These are phyloP conservation scores for Hypena proboscidalis DNA, from an alignment of 2,888 invertebrate genomes.

Conservation along the genomic window DNA sequence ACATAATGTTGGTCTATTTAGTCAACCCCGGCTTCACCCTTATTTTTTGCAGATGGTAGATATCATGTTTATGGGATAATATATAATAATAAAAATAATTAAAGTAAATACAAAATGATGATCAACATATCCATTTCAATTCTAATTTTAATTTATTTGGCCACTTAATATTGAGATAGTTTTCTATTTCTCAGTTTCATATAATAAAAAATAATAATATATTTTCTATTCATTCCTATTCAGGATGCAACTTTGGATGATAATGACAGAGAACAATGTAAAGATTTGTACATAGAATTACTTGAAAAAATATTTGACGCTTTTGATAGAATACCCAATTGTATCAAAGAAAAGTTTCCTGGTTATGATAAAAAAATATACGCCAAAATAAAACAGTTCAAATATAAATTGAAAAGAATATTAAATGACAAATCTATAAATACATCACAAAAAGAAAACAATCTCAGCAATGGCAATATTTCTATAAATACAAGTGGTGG, in stretches of 20 bases:
- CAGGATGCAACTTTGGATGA: constrained; percentile 45
- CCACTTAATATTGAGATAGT: no score
- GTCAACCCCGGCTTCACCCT: no score
- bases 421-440: constrained; percentile 69
- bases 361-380: constrained; percentile 85
- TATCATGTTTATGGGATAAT: no score
- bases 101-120: no score
- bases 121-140: no score
- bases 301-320: constrained; percentile 87
- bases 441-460: constrained; percentile 29
- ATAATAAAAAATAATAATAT: background rate
- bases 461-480: constrained; percentile 41
- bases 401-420: constrained; percentile 83
- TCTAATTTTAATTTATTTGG: no score
- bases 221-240: constrained; percentile 12
- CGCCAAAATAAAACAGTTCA: constrained; percentile 83
- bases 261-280: constrained; percentile 64
- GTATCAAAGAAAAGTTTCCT: constrained; percentile 85
- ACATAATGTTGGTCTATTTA: no score
- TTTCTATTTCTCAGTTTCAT: background rate
- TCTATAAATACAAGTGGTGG: constrained; percentile 24
- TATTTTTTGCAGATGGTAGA: no score
- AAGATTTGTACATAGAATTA: constrained; percentile 84
- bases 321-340: constrained; percentile 87
- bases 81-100: no score